Conservation (phyloP, 1,140 invertebrate genomes). For the Bombus balteatus region DNA sequence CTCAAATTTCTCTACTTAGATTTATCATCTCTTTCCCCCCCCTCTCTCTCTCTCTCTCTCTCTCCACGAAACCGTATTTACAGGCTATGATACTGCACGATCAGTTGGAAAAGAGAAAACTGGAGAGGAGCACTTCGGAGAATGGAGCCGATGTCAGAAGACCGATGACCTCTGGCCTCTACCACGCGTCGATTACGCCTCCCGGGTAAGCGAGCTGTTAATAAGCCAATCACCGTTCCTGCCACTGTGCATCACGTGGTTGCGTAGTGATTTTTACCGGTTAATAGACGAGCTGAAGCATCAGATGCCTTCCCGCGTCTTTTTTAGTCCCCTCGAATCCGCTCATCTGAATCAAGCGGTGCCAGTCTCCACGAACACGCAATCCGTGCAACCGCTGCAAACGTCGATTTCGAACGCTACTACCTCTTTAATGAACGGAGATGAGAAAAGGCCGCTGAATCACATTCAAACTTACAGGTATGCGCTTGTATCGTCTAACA, state of each 20-base stretch:
- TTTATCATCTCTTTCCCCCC: too few species aligned
- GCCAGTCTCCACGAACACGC: slow-evolving; percentile 63
- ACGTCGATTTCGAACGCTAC: slow-evolving; percentile 70
- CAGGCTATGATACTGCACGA: slow-evolving; percentile 80
- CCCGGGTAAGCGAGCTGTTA: slow-evolving; percentile 72
- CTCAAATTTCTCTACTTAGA: background rate
- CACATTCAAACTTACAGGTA: slow-evolving; percentile 94
- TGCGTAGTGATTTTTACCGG: background rate
- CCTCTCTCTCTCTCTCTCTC: background rate
- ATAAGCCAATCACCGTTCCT: slow-evolving; percentile 13
- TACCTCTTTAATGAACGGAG: slow-evolving; percentile 83
- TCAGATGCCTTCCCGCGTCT: slow-evolving; percentile 45
- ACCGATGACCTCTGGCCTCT: slow-evolving; percentile 72
- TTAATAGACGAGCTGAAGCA: slow-evolving; percentile 62
- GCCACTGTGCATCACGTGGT: background rate
- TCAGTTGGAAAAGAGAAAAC: slow-evolving; percentile 77
- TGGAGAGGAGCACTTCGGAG: slow-evolving; percentile 78
- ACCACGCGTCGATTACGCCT: slow-evolving; percentile 76
- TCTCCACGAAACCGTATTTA: background rate
- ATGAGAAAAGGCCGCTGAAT: slow-evolving; percentile 87
- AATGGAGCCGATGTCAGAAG: slow-evolving; percentile 75
- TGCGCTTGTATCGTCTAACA: background rate
- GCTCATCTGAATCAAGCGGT: slow-evolving; percentile 69
- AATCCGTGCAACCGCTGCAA: slow-evolving; percentile 72
- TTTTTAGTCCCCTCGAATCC: slow-evolving; percentile 77